These are phyloP conservation scores for Bombus terrestris DNA, from an alignment of 1,140 invertebrate genomes.

Conservation along the genomic window DNA sequence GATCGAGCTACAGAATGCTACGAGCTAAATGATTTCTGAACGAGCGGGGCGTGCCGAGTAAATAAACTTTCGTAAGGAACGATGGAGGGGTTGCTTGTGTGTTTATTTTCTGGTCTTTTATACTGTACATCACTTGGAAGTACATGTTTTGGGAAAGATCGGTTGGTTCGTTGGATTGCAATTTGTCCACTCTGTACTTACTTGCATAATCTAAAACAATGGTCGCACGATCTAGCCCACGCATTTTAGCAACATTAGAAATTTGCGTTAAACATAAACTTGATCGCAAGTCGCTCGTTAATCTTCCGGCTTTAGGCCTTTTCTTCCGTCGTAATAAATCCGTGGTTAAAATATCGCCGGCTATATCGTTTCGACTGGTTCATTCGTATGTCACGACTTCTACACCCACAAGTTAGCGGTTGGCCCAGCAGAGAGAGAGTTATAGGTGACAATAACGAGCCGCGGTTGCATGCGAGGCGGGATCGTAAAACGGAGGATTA, in stretches of 20 bases:
- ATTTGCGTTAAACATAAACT: background rate
- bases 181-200: no score
- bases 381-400: slow-evolving; percentile 3
- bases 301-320: slow-evolving; percentile 1
- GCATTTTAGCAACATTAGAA: background rate
- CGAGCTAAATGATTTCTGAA: slow-evolving; percentile 44
- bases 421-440: slow-evolving; percentile 40
- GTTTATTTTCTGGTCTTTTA: background rate
- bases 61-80: slow-evolving; percentile 29
- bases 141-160: background rate
- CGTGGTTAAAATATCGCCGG: slow-evolving; percentile 30
- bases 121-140: background rate
- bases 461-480: slow-evolving; percentile 44
- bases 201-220: no score
- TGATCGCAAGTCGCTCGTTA: slow-evolving; percentile 8
- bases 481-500: slow-evolving; percentile 68
- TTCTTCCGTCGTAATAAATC: slow-evolving; percentile 43
- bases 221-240: no score
- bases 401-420: slow-evolving; percentile 23
- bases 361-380: slow-evolving; percentile 21
- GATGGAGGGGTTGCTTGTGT: background rate
- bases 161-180: background rate
- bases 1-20: background rate
- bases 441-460: slow-evolving; percentile 69
- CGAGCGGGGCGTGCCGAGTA: slow-evolving; percentile 50